These are phyloP conservation scores for Pseudochromis fuscus DNA, from an alignment of 2,797 vertebrate species.

Conservation along the genomic window DNA sequence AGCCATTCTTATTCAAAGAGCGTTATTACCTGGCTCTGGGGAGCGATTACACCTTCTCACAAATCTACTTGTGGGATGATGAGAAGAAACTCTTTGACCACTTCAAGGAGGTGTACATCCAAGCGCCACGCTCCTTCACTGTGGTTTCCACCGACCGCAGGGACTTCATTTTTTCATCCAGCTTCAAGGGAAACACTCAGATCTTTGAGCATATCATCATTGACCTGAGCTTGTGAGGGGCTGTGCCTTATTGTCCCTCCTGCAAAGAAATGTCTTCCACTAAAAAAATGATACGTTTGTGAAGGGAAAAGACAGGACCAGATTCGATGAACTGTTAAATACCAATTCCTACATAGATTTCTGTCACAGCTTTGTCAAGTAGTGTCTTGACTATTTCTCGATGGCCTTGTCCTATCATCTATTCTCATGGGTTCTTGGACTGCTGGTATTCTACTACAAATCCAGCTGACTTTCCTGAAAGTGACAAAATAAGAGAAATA, in stretches of 20 bases:
- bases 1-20: constrained; percentile 95
- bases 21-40: constrained; percentile 95
- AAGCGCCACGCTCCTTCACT: constrained; percentile 96
- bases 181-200: constrained; percentile 98
- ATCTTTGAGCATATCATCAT: constrained; percentile 96
- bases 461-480: constrained; percentile 17
- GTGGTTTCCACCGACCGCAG: constrained; percentile 95
- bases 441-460: constrained; percentile 23
- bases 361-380: constrained; percentile 10
- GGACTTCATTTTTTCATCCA: constrained; percentile 97
- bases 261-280: constrained; percentile 74
- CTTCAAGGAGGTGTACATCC: constrained; percentile 98
- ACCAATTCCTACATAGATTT: constrained; percentile 46
- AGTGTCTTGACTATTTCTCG: constrained; percentile 30
- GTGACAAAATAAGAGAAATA: constrained; percentile 10
- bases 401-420: constrained; percentile 37
- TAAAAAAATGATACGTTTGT: constrained; percentile 66
- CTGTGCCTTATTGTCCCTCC: constrained; percentile 59
- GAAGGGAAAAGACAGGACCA: constrained; percentile 38
- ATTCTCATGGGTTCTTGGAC: constrained; percentile 31
- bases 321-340: constrained; percentile 52
- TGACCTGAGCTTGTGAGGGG: constrained; percentile 91
- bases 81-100: constrained; percentile 91
- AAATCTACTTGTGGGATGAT: constrained; percentile 95
- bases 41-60: constrained; percentile 98